Conservation (phyloP, 2,888 invertebrate genomes). For the Phymatocera aterrima region DNA sequence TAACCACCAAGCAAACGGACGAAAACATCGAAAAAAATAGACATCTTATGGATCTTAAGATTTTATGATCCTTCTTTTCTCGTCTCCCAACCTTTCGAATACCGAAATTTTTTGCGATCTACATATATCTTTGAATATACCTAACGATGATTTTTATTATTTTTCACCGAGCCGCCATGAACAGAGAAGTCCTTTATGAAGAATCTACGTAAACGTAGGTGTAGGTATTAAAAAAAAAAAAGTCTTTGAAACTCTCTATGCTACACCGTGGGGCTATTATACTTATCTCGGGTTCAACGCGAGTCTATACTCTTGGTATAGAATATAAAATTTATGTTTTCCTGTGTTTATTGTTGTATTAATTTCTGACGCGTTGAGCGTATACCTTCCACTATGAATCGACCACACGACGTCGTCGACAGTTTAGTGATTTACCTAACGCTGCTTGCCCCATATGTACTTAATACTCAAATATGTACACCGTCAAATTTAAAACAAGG, state of each 20-base stretch:
- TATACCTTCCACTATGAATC: no score
- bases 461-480: background rate
- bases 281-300: conserved; percentile 3
- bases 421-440: conserved; percentile 12
- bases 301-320: background rate
- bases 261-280: conserved; percentile 2
- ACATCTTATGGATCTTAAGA: no score
- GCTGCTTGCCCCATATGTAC: background rate
- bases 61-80: no score
- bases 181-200: background rate
- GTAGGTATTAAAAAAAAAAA: background rate
- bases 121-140: no score
- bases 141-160: background rate
- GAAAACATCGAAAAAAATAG: no score
- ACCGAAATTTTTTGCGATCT: no score
- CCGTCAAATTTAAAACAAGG: background rate
- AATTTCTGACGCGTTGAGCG: conserved; percentile 1
- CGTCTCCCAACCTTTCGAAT: no score
- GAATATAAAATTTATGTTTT: conserved; percentile 46
- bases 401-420: conserved; percentile 33
- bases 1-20: no score
- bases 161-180: background rate
- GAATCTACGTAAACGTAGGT: background rate
- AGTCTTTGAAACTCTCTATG: background rate
- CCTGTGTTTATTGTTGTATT: conserved; percentile 48